Evolutionary conservation across 2,113 vertebrate genomes (phyloP).

Genomic region (Myxocyprinus asiaticus): DNA sequence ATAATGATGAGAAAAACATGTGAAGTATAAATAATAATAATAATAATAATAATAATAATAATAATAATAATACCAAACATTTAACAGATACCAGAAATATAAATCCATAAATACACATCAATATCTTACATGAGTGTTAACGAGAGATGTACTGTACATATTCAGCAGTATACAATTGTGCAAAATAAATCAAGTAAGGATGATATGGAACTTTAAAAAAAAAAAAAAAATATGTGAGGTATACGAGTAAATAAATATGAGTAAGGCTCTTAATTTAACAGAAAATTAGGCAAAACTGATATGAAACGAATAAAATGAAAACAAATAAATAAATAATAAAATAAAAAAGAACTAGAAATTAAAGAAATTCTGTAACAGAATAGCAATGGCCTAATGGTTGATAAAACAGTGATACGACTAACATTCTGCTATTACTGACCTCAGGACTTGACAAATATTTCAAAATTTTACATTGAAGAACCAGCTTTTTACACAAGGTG

Average conservation of each 20-base stretch:
- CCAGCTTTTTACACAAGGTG: conserved; percentile 68
- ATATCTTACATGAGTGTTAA: conserved; percentile 70
- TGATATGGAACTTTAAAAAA: conserved; percentile 44
- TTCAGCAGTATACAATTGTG: conserved; percentile 76
- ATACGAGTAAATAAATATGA: conserved; percentile 78
- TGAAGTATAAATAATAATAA: conserved; percentile 68
- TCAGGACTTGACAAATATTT: conserved; percentile 56
- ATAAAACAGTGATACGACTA: conserved; percentile 64
- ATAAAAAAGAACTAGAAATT: no score
- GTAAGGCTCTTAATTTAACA: conserved; percentile 89
- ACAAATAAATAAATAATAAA: no score
- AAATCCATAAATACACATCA: conserved; percentile 64
- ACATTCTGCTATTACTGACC: conserved; percentile 67
- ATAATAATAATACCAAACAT: conserved; percentile 67
- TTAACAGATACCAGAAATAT: conserved; percentile 56
- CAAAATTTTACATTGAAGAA: conserved; percentile 36
- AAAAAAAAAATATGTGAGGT: conserved; percentile 80
- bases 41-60: no score
- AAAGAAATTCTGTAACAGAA: conserved; percentile 75
- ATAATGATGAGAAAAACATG: conserved; percentile 11
- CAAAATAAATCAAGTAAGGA: conserved; percentile 71
- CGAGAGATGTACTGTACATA: conserved; percentile 67
- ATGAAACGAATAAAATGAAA: no score
- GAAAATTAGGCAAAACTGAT: conserved; percentile 71
- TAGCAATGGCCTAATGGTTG: conserved; percentile 80